phyloP scores from a whole-genome alignment of 2,797 vertebrate species.

The Gambelia wislizenii region DNA sequence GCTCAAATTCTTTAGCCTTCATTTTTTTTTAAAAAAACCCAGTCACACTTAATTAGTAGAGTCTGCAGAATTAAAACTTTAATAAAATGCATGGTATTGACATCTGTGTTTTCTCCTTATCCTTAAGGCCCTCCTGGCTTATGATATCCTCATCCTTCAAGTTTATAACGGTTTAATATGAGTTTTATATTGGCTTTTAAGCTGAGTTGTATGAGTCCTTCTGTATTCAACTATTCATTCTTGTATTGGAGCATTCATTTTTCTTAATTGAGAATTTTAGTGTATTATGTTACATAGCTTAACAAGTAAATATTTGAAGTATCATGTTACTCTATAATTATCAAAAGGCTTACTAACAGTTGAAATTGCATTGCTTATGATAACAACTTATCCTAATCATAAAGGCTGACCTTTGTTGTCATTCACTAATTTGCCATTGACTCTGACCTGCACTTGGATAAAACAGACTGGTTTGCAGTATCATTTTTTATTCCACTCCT shows the following conservation, averaged over 20 bases:
- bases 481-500: not conserved
- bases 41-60: not conserved
- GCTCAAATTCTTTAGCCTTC: conserved; percentile 4
- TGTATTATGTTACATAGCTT: not conserved
- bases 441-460: not conserved
- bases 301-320: not conserved
- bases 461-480: not conserved
- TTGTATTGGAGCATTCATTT: not conserved
- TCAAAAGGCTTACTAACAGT: not conserved
- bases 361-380: accelerated
- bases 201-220: not conserved
- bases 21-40: too few species aligned
- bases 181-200: not conserved
- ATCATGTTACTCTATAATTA: not conserved
- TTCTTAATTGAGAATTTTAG: not conserved
- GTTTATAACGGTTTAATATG: not conserved
- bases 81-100: not conserved
- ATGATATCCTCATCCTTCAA: not conserved
- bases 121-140: not conserved
- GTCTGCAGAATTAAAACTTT: not conserved
- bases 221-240: not conserved
- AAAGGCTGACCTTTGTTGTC: not conserved
- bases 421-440: not conserved
- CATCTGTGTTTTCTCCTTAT: not conserved
- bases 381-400: not conserved